phyloP scores from a whole-genome alignment of 64 coral and sea anemone species.

The Platygyra sinensis region DNA sequence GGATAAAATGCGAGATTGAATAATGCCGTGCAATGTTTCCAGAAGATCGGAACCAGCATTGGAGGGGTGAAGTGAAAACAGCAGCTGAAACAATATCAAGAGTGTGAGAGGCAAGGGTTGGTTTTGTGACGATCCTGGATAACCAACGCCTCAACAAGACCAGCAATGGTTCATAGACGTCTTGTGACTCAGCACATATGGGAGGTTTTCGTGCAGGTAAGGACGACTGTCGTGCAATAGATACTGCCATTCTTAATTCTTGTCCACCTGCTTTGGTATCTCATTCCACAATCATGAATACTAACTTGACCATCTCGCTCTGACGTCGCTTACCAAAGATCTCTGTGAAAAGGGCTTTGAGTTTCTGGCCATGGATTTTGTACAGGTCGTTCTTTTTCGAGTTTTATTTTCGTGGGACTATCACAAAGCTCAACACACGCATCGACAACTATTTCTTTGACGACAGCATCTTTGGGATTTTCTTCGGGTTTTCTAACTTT shows the following conservation, averaged over 20 bases:
- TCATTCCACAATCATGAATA: background rate
- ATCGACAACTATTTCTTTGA: background rate
- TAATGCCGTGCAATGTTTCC: background rate
- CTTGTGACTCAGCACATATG: background rate
- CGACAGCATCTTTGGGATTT: background rate
- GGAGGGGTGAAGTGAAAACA: background rate
- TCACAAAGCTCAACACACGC: slow-evolving; percentile 22
- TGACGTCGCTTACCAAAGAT: slow-evolving; percentile 13
- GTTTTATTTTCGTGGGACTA: background rate
- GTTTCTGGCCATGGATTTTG: background rate
- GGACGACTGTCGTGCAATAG: background rate
- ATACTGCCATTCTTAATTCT: background rate
- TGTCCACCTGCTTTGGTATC: background rate
- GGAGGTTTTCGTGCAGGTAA: slow-evolving; percentile 24
- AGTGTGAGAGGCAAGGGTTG: background rate
- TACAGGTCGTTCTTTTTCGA: background rate
- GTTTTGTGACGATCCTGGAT: background rate
- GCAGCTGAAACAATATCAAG: background rate
- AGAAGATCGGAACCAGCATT: background rate
- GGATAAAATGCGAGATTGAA: slow-evolving; percentile 11
- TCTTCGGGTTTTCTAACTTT: background rate
- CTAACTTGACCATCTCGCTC: background rate
- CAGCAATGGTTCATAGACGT: background rate
- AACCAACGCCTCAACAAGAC: background rate
- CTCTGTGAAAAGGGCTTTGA: slow-evolving; percentile 21